phyloP scores from a whole-genome alignment of 2,797 vertebrate species.

The Typhlichthys subterraneus region DNA sequence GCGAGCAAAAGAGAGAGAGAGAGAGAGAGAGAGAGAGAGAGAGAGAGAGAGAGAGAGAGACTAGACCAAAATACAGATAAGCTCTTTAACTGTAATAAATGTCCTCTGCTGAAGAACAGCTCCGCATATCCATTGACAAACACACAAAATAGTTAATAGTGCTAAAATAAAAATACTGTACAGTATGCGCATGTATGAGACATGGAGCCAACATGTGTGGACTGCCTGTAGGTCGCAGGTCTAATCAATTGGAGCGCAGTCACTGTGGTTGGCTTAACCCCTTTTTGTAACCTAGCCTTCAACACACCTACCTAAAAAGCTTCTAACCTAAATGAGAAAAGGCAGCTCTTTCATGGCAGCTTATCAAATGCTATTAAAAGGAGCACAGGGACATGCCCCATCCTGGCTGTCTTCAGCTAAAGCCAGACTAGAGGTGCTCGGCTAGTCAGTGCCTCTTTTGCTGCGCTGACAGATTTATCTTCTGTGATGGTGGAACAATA shows the following conservation, averaged over 20 bases:
- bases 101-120: constrained; percentile 59
- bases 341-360: constrained; percentile 69
- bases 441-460: constrained; percentile 40
- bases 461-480: constrained; percentile 71
- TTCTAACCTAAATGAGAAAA: constrained; percentile 52
- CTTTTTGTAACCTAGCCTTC: constrained; percentile 60
- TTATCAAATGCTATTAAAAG: constrained; percentile 72
- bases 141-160: constrained; percentile 26
- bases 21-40: constrained; percentile 27
- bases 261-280: constrained; percentile 59
- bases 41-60: constrained; percentile 19
- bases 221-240: constrained; percentile 22
- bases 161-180: constrained; percentile 3
- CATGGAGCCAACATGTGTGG: neutral
- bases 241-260: constrained; percentile 64
- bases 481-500: constrained; percentile 59
- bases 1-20: constrained; percentile 29
- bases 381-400: constrained; percentile 56
- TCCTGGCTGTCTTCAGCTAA: constrained; percentile 56
- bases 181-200: neutral
- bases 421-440: constrained; percentile 47
- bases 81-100: constrained; percentile 79
- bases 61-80: constrained; percentile 81
- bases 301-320: constrained; percentile 67
- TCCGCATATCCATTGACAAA: constrained; percentile 60